These are phyloP conservation scores for Physella acuta DNA, from an alignment of 1,140 invertebrate species.

Conservation along the genomic window DNA sequence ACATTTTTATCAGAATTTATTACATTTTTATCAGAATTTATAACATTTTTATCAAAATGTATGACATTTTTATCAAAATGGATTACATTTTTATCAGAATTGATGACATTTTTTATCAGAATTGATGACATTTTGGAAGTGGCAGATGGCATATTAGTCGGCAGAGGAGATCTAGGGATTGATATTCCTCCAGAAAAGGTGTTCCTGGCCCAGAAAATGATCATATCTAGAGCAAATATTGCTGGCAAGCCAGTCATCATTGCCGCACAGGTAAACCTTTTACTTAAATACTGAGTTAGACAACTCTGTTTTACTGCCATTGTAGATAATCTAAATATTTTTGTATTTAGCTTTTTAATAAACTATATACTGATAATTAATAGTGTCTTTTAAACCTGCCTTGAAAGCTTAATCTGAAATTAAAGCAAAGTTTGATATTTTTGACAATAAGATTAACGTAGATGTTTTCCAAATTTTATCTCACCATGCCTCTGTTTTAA, in stretches of 20 bases:
- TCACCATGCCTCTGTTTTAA: too few relatives aligned
- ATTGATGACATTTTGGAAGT: slow-evolving; percentile 89
- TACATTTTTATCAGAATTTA: neutral
- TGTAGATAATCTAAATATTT: too few relatives aligned
- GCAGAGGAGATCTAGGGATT: slow-evolving; percentile 93
- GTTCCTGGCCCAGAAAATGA: slow-evolving; percentile 93
- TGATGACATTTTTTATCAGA: too few relatives aligned
- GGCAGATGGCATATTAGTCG: slow-evolving; percentile 95
- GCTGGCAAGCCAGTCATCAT: slow-evolving; percentile 93
- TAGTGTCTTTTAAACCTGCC: too few relatives aligned
- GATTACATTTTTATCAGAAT: neutral
- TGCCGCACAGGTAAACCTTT: slow-evolving; percentile 74
- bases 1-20: too few relatives aligned
- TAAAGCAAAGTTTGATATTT: too few relatives aligned
- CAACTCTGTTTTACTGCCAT: neutral
- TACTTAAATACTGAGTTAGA: neutral
- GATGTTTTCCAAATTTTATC: too few relatives aligned
- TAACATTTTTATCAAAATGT: neutral
- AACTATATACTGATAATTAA: too few relatives aligned
- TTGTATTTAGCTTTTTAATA: too few relatives aligned
- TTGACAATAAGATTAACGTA: too few relatives aligned
- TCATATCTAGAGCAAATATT: slow-evolving; percentile 73
- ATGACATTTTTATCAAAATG: neutral
- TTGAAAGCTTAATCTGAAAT: too few relatives aligned
- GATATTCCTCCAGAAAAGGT: slow-evolving; percentile 99